phyloP scores from a whole-genome alignment of 2,113 vertebrate genomes.

The Peucedramus taeniatus region DNA sequence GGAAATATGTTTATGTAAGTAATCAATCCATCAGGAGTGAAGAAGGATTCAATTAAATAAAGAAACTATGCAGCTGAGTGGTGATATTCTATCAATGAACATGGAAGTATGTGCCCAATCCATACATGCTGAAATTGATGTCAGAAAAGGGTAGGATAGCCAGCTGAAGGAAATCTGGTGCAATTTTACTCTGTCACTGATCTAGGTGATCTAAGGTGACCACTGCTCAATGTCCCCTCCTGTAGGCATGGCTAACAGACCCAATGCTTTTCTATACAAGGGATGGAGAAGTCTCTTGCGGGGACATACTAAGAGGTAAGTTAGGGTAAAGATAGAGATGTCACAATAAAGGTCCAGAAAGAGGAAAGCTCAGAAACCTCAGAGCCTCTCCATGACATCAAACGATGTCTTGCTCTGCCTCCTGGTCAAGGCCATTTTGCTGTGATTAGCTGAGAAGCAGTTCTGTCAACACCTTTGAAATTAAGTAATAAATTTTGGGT shows the following conservation, averaged over 20 bases:
- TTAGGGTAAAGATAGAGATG: not conserved
- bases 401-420: not conserved
- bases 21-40: not conserved
- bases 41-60: not conserved
- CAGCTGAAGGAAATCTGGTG: not conserved
- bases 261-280: not conserved
- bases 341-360: not conserved
- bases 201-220: not conserved
- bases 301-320: not conserved
- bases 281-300: not conserved
- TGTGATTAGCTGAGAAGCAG: not conserved
- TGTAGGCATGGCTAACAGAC: not conserved
- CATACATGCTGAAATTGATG: not conserved
- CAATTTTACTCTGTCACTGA: not conserved
- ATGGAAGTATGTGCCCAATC: rapidly evolving
- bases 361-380: not conserved
- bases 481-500: not conserved
- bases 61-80: not conserved
- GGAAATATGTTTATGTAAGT: not conserved
- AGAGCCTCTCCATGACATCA: not conserved
- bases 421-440: not conserved
- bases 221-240: not conserved
- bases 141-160: not conserved
- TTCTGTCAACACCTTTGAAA: not conserved
- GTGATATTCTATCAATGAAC: not conserved